Conservation (phyloP, 2,113 vertebrate species). For the Pelecanus crispus region DNA sequence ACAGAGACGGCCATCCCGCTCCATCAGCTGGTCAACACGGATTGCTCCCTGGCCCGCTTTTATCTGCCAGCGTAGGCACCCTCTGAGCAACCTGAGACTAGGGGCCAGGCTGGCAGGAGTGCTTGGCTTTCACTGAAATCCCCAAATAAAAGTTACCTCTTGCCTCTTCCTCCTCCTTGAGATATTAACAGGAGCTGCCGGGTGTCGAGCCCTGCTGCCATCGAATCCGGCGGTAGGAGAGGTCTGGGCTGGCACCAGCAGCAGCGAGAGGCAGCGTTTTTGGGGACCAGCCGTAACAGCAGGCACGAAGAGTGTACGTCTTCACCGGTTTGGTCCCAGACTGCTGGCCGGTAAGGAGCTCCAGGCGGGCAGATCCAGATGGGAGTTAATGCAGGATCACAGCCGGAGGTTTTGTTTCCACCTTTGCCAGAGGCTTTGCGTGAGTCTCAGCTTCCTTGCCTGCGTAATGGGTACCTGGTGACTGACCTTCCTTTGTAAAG, state of each 20-base stretch:
- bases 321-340: not conserved
- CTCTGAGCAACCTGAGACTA: not conserved
- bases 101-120: not conserved
- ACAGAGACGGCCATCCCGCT: not conserved
- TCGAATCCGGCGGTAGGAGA: not conserved
- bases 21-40: not conserved
- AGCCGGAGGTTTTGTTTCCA: conserved; percentile 9
- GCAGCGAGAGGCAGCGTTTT: not conserved
- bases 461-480: not conserved
- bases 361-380: not conserved
- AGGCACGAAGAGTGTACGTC: not conserved
- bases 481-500: not conserved
- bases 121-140: not conserved
- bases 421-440: not conserved
- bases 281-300: not conserved
- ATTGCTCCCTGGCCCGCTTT: not conserved
- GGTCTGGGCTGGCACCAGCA: not conserved
- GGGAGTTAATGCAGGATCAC: not conserved
- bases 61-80: accelerated
- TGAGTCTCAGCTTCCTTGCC: not conserved
- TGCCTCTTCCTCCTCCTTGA: not conserved
- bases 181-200: not conserved
- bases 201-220: not conserved
- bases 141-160: not conserved
- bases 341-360: not conserved